These are phyloP conservation scores for Chaenocephalus aceratus DNA, from an alignment of 2,113 vertebrate genomes.

Conservation along the genomic window DNA sequence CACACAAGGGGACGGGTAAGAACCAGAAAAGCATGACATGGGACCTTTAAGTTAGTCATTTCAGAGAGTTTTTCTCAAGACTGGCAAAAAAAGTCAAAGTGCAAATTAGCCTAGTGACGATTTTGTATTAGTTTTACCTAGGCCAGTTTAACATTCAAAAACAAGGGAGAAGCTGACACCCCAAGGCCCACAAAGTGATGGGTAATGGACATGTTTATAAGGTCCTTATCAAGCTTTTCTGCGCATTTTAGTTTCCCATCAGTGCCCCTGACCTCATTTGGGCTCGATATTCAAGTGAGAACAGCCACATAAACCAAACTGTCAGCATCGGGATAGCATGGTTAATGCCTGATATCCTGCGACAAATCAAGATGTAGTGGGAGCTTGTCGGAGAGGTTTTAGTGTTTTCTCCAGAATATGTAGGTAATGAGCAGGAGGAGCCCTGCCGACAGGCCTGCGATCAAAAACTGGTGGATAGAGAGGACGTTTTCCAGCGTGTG, in stretches of 20 bases:
- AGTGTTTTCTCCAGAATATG: slow-evolving; percentile 79
- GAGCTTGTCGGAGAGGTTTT: not conserved
- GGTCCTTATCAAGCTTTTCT: not conserved
- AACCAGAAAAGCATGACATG: no score
- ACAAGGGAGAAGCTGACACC: slow-evolving; percentile 17
- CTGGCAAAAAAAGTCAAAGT: slow-evolving; percentile 6
- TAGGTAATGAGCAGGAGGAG: slow-evolving; percentile 80
- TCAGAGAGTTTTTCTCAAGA: not conserved
- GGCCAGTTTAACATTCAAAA: slow-evolving; percentile 1
- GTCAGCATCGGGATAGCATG: not conserved
- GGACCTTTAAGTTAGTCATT: not conserved
- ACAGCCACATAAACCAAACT: not conserved
- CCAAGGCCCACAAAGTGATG: not conserved
- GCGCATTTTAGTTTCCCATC: slow-evolving; percentile 3
- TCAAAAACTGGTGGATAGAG: slow-evolving; percentile 80
- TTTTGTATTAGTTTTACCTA: not conserved
- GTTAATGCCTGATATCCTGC: not conserved
- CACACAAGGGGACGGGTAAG: no score
- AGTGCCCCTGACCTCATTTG: slow-evolving; percentile 22
- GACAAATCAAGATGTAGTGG: not conserved
- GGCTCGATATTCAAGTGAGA: not conserved
- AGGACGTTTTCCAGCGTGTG: slow-evolving; percentile 78
- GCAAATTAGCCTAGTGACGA: slow-evolving; percentile 17
- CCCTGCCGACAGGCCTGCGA: slow-evolving; percentile 70
- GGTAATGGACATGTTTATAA: not conserved